A percentile compares a stretch with the other conserved stretches of the same genome.
These are phyloP conservation scores for Eilema caniola DNA, from an alignment of 2,888 invertebrate species.

Conservation along the genomic window DNA sequence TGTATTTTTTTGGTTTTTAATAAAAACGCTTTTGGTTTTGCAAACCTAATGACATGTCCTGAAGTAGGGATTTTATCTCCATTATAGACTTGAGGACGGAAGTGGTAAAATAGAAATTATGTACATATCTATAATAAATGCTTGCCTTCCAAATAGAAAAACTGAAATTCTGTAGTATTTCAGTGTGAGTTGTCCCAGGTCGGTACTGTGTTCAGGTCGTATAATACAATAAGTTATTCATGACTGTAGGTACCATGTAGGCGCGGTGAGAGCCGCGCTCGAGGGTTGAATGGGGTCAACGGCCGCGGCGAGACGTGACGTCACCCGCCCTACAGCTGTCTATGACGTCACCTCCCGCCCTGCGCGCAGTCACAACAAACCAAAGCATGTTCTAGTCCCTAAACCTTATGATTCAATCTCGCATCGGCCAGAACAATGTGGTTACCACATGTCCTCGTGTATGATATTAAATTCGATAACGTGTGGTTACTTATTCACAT, in stretches of 20 bases:
- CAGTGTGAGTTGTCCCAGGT: constrained; percentile 80
- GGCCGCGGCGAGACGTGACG: constrained; percentile 80
- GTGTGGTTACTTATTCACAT: constrained; percentile 70
- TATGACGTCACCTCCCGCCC: constrained; percentile 79
- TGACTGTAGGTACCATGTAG: constrained; percentile 68
- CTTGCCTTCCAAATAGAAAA: constrained; percentile 19
- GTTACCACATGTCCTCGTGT: constrained; percentile 75
- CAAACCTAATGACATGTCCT: not conserved
- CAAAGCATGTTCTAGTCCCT: constrained; percentile 68
- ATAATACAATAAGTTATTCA: constrained; percentile 79
- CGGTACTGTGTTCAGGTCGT: constrained; percentile 66
- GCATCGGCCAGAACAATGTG: constrained; percentile 61
- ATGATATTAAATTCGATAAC: constrained; percentile 72
- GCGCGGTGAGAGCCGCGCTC: constrained; percentile 61
- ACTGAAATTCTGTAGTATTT: constrained; percentile 49
- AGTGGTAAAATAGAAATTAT: not conserved
- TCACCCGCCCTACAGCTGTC: constrained; percentile 85
- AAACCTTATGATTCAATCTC: constrained; percentile 73
- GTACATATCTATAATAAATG: constrained; percentile 18
- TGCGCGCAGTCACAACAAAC: constrained; percentile 65
- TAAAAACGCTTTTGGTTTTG: too few relatives aligned
- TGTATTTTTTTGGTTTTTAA: too few relatives aligned
- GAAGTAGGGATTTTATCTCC: constrained; percentile 22
- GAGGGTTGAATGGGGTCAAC: constrained; percentile 78
- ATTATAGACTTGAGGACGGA: not conserved